Percentiles rank a stretch among this genome's conserved stretches.
Evolutionary conservation across 2,797 vertebrate species (phyloP).

Genomic region (Cyprinella venusta): DNA sequence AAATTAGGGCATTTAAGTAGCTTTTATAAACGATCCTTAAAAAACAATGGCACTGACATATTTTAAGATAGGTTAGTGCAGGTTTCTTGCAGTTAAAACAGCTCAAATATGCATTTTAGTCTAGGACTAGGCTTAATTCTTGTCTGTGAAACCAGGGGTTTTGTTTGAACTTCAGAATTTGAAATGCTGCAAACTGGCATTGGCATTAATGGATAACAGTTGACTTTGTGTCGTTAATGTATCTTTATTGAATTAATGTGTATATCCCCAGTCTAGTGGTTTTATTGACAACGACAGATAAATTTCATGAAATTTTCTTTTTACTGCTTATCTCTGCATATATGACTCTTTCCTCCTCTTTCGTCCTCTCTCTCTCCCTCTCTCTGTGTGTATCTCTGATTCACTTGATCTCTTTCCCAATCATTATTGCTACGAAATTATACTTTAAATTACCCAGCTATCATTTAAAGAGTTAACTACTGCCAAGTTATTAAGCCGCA

Average conservation of each 20-base stretch:
- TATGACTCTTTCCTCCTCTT: neutral
- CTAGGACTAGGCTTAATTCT: no score
- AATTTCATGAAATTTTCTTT: conserved; percentile 20
- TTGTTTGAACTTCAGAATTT: neutral
- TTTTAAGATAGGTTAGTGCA: no score
- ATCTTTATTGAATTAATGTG: conserved; percentile 7
- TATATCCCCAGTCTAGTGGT: conserved; percentile 7
- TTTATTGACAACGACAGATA: neutral
- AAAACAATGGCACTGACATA: no score
- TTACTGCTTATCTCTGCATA: conserved; percentile 5
- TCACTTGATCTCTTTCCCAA: conserved; percentile 29
- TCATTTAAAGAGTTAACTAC: conserved; percentile 60
- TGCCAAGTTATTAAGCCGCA: conserved; percentile 69
- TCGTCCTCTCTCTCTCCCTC: neutral
- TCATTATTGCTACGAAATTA: conserved; percentile 52
- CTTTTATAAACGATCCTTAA: no score
- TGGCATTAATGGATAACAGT: neutral
- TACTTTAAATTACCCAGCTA: conserved; percentile 58
- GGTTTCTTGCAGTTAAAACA: no score
- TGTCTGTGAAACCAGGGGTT: no score
- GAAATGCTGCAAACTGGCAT: neutral
- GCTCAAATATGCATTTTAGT: no score
- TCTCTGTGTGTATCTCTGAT: neutral
- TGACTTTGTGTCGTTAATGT: conserved; percentile 3
- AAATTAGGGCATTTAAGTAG: no score